Percentiles rank a stretch among this genome's conserved stretches.
These are phyloP conservation scores for Anthopleura sola DNA, from an alignment of 64 coral and sea anemone genomes.

Conservation along the genomic window DNA sequence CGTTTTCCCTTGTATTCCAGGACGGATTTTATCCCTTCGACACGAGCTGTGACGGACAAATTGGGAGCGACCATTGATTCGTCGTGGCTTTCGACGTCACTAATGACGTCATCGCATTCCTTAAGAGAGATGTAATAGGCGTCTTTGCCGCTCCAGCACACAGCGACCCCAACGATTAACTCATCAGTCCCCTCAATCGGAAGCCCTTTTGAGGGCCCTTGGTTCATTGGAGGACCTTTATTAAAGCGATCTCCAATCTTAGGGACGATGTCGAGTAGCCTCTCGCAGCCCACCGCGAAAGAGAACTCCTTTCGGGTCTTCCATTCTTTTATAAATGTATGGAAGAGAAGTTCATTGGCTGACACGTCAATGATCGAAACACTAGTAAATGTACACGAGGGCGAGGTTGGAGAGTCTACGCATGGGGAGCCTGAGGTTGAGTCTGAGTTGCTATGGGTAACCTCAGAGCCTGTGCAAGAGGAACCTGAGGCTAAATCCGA, in stretches of 20 bases:
- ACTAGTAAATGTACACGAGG: constrained; percentile 4
- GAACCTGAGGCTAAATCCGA: neutral
- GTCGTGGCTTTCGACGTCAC: constrained; percentile 13
- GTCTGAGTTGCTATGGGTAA: constrained; percentile 5
- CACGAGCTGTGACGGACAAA: constrained; percentile 37
- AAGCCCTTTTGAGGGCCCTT: constrained; percentile 17
- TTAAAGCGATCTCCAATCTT: constrained; percentile 65
- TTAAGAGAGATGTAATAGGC: constrained; percentile 79
- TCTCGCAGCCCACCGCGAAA: constrained; percentile 55
- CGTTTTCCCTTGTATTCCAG: constrained; percentile 46
- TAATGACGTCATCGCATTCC: constrained; percentile 27
- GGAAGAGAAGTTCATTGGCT: constrained; percentile 40
- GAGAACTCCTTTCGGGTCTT: constrained; percentile 30
- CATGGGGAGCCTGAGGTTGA: neutral
- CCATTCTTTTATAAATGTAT: constrained; percentile 58
- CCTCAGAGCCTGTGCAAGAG: neutral
- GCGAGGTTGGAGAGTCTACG: constrained; percentile 1
- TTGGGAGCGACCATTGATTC: constrained; percentile 64
- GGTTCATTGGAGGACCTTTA: neutral
- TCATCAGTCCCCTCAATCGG: constrained; percentile 68
- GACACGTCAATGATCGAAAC: constrained; percentile 50
- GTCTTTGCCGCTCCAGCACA: constrained; percentile 75
- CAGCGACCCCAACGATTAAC: constrained; percentile 66
- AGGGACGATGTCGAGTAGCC: constrained; percentile 25
- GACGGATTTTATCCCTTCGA: constrained; percentile 64